Base-by-base conservation (phyloP, 2,113 vertebrate species). In the Herpetotheres cachinnans region DNA sequence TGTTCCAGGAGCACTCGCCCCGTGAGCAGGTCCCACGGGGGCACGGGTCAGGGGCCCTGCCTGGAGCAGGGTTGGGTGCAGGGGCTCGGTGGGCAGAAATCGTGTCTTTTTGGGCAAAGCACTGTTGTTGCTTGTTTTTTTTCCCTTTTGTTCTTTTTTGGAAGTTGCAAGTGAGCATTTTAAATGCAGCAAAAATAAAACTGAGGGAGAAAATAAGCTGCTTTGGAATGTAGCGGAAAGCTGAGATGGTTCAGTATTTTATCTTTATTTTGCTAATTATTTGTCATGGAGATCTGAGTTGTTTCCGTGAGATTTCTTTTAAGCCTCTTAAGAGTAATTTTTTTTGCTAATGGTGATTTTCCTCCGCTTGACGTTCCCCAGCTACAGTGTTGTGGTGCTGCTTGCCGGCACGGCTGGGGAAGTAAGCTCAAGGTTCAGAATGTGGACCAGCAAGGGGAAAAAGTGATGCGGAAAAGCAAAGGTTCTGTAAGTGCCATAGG, bases 241-340 rank as follows among this genome's bases (percentile, higher is more conserved):
- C 84, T 82, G 89, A 95, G 91, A 93, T 90, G 74, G 79, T 93
- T 96, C 87, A 81, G 71, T 62, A 56, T 95, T 97, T 96, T 95
- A 95, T 96, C 93, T 96, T 96, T 93, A 95, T 95, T 96, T 96
- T 96, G 78, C 91, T 96, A 94, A 97, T 97, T 96, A 95, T 97
- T 97, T 96, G 94, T 96, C 86, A 83, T 91, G 93, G 89, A 93
- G 91, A 93, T 95, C 74, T 66, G 74, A 85, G 89, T 82, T 86
- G 93, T 95, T 95, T 96, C 90, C 73, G 69, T 84, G 91, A 95
- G 93, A 94, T 95, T 93, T 91, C 89, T 96, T 92, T 78, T 95
- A 97, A 97, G 89, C 95, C 74, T 94, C 93, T 94, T 96, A 94
- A 74, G 86, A 92, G 90, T 95, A 55, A 88, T 93, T 95, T 96